Percentiles rank a stretch among this genome's conserved stretches.
phyloP scores from a whole-genome alignment of 2,113 vertebrate species.

The Montifringilla adamsi region DNA sequence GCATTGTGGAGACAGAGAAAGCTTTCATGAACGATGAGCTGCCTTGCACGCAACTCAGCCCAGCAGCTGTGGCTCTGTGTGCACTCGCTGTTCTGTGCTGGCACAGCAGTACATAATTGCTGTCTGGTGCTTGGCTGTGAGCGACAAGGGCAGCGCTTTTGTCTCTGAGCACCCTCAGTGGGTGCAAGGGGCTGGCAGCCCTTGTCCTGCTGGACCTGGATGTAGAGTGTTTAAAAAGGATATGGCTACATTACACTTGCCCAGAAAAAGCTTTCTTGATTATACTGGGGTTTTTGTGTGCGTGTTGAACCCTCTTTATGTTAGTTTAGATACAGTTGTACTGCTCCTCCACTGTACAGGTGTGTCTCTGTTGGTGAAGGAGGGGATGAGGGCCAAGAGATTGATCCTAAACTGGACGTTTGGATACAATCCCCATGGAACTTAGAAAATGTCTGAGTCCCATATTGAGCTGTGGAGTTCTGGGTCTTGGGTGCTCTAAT shows the following conservation, averaged over 20 bases:
- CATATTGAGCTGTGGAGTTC: not conserved
- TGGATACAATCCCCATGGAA: not conserved
- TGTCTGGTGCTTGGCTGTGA: not conserved
- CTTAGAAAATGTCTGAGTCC: not conserved
- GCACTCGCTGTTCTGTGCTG: rapidly evolving
- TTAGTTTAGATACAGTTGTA: not conserved
- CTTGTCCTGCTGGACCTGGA: not conserved
- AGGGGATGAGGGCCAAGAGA: not conserved
- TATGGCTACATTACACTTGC: not conserved
- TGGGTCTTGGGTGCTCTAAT: rapidly evolving
- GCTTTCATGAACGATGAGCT: not conserved
- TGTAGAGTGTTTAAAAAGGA: not conserved
- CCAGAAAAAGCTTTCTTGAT: not conserved
- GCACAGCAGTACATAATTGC: not conserved
- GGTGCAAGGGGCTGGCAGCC: not conserved
- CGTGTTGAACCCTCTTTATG: not conserved
- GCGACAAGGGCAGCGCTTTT: rapidly evolving
- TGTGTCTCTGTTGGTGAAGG: not conserved
- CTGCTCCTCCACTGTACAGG: not conserved
- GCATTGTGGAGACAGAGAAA: not conserved
- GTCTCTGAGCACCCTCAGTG: not conserved
- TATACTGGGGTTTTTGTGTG: not conserved
- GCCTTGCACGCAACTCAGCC: not conserved
- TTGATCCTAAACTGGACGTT: not conserved
- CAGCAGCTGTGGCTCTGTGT: not conserved